Percentiles rank a stretch among this genome's conserved stretches.
These are phyloP conservation scores for Drosophila prosaltans DNA, from an alignment of 1,140 invertebrate genomes.

Conservation along the genomic window DNA sequence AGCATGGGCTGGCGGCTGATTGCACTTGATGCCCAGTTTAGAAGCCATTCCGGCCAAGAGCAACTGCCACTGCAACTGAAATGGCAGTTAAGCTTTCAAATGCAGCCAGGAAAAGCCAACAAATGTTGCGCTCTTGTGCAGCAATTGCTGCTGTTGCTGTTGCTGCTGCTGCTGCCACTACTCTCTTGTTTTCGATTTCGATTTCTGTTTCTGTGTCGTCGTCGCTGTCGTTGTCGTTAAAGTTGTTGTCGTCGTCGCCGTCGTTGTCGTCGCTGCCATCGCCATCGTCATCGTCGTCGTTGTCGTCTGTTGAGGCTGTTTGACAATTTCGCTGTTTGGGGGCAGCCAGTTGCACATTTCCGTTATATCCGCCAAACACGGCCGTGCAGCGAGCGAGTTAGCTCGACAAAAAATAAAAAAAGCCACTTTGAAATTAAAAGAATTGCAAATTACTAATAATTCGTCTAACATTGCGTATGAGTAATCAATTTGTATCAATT, in stretches of 20 bases:
- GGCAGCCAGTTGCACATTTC: conserved; percentile 78
- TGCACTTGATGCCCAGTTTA: conserved; percentile 65
- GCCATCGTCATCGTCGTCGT: not conserved
- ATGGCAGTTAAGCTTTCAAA: conserved; percentile 23
- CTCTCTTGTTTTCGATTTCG: conserved; percentile 35
- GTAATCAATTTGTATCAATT: conserved; percentile 20
- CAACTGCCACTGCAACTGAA: conserved; percentile 64
- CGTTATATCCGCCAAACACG: conserved; percentile 73
- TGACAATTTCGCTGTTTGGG: conserved; percentile 73
- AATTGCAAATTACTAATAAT: not conserved
- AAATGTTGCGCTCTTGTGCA: conserved; percentile 9
- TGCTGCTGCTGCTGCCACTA: conserved; percentile 27
- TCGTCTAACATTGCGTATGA: conserved; percentile 16
- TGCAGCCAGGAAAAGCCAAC: conserved; percentile 63
- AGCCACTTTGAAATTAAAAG: not conserved
- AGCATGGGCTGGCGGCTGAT: conserved; percentile 2
- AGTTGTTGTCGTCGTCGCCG: conserved; percentile 17
- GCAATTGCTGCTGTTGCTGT: conserved; percentile 14
- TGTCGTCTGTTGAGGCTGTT: conserved; percentile 45
- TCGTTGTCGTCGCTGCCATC: not conserved
- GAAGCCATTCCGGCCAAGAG: conserved; percentile 55
- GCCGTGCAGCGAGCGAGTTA: conserved; percentile 38
- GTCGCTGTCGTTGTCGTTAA: conserved; percentile 1
- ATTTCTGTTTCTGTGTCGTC: conserved; percentile 28
- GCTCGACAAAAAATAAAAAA: conserved; percentile 11